Conservation (phyloP, 2,797 vertebrate species). For the Molossus alvarezi region DNA sequence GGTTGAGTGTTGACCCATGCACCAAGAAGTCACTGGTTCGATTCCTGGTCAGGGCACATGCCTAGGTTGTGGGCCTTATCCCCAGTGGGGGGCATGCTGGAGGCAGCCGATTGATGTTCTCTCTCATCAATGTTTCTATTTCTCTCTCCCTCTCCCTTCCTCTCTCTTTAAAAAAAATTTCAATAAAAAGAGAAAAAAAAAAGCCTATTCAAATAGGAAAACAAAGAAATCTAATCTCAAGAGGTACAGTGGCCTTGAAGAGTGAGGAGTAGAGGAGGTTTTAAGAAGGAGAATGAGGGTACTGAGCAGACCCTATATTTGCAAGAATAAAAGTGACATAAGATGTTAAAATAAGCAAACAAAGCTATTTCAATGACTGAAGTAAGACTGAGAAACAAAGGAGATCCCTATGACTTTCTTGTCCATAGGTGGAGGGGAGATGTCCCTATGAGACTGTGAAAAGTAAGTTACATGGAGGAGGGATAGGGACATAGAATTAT, state of each 20-base stretch:
- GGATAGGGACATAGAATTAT: background rate
- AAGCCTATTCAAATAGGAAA: constrained; percentile 58
- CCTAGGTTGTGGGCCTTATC: no score
- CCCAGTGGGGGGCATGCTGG: no score
- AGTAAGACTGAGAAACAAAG: constrained; percentile 58
- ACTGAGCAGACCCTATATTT: background rate
- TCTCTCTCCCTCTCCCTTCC: no score
- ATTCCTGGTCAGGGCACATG: no score
- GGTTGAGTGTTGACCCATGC: no score
- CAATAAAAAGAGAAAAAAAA: background rate
- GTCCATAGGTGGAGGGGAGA: background rate
- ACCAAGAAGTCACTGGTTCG: no score
- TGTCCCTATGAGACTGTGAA: background rate
- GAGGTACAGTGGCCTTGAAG: constrained; percentile 43
- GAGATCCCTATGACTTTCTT: constrained; percentile 48
- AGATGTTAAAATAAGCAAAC: constrained; percentile 51
- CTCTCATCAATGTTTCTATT: no score
- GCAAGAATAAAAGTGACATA: constrained; percentile 31
- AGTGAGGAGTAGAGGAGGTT: background rate
- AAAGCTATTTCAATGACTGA: constrained; percentile 17
- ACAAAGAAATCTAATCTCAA: constrained; percentile 35
- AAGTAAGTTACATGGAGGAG: background rate
- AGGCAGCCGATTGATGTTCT: no score
- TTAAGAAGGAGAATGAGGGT: background rate
- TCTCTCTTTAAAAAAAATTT: no score